Percentiles rank a stretch among this genome's conserved stretches.
phyloP scores from a whole-genome alignment of 2,888 invertebrate species.

The Chrysotoxum bicinctum region DNA sequence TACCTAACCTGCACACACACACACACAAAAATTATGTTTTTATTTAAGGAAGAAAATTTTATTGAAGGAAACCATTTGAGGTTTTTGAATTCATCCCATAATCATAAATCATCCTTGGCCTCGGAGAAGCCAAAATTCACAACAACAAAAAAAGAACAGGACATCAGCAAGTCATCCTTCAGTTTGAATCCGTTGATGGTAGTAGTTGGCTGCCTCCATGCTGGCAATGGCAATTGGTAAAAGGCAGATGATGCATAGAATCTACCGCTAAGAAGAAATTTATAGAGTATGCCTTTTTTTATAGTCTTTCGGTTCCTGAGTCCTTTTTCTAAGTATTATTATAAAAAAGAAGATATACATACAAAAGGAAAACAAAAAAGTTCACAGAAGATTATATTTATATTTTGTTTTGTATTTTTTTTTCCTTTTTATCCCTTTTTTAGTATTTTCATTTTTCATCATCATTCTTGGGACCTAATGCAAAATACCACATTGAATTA shows the following conservation, averaged over 20 bases:
- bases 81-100: slow-evolving; percentile 30
- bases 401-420: not conserved
- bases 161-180: slow-evolving; percentile 16
- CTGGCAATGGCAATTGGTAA: slow-evolving; percentile 1
- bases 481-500: slow-evolving; percentile 42
- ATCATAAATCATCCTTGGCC: slow-evolving; percentile 46
- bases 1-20: not conserved
- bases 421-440: no score
- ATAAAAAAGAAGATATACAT: not conserved
- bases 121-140: not conserved
- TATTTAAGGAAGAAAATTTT: slow-evolving; percentile 8
- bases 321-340: not conserved
- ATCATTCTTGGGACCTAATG: slow-evolving; percentile 38
- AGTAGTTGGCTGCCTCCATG: not conserved
- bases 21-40: not conserved
- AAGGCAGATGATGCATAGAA: slow-evolving; percentile 10
- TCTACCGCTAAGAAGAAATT: not conserved
- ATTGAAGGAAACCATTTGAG: slow-evolving; percentile 36
- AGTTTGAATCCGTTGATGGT: slow-evolving; percentile 14
- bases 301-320: not conserved
- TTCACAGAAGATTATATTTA: slow-evolving; percentile 1
- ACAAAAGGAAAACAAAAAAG: slow-evolving; percentile 15
- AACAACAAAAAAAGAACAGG: not conserved
- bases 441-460: slow-evolving; percentile 14
- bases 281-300: not conserved